phyloP scores from a whole-genome alignment of 1,140 invertebrate species.

The Drosophila pseudoobscura region DNA sequence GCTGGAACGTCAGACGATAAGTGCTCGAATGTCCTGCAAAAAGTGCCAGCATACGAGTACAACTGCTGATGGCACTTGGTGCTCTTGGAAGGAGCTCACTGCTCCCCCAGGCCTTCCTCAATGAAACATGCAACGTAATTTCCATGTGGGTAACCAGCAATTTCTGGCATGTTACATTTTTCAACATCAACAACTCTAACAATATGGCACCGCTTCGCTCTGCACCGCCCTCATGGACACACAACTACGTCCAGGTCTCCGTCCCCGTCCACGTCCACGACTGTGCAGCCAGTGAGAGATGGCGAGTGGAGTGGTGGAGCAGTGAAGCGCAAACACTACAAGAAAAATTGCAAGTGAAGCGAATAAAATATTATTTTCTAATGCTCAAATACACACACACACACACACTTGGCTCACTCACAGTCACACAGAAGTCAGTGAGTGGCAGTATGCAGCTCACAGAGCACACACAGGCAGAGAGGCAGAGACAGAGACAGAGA shows the following conservation, averaged over 20 bases:
- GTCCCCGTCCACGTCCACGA: constrained; percentile 2
- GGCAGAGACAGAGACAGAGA: no score
- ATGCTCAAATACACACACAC: constrained; percentile 68
- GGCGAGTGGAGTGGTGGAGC: constrained; percentile 19
- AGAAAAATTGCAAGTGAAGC: constrained; percentile 81
- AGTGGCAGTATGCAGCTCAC: constrained; percentile 5
- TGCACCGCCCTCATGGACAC: constrained; percentile 26
- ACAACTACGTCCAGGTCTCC: constrained; percentile 2
- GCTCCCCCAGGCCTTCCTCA: constrained; percentile 23
- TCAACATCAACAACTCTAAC: constrained; percentile 82
- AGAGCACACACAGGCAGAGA: not conserved
- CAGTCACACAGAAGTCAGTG: constrained; percentile 29
- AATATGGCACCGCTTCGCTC: constrained; percentile 65
- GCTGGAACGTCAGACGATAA: constrained; percentile 8
- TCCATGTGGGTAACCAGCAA: constrained; percentile 82
- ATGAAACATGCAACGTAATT: constrained; percentile 80
- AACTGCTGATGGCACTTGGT: constrained; percentile 7
- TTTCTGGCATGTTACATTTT: constrained; percentile 82
- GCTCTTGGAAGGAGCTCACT: constrained; percentile 5
- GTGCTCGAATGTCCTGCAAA: constrained; percentile 18
- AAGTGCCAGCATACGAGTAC: constrained; percentile 18
- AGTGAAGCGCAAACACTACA: constrained; percentile 74
- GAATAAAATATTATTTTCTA: constrained; percentile 82
- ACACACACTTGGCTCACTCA: not conserved
- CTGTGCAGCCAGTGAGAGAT: constrained; percentile 19